phyloP scores from a whole-genome alignment of 2,113 vertebrate genomes.

The Gopherus flavomarginatus region DNA sequence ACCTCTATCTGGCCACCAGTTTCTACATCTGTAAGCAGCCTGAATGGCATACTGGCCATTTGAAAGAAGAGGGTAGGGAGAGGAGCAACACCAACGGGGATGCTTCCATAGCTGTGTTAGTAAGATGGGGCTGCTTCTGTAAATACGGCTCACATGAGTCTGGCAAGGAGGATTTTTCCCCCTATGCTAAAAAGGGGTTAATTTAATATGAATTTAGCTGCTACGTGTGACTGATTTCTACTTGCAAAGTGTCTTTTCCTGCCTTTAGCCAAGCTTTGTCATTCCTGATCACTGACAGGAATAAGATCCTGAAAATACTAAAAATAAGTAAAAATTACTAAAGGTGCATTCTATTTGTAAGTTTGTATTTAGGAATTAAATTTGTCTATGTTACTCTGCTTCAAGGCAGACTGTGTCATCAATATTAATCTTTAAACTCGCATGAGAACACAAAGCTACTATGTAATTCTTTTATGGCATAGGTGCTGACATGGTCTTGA shows the following conservation, averaged over 20 bases:
- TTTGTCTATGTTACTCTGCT: constrained; percentile 45
- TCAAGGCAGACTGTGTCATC: constrained; percentile 52
- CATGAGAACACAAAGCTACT: constrained; percentile 54
- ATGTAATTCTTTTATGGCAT: constrained; percentile 57
- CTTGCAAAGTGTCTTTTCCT: neutral
- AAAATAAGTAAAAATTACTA: constrained; percentile 33
- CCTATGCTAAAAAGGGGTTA: constrained; percentile 5
- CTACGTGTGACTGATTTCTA: neutral
- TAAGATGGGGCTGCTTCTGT: neutral
- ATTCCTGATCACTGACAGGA: neutral
- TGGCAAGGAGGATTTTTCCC: neutral
- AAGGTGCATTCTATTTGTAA: constrained; percentile 17
- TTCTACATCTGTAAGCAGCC: neutral
- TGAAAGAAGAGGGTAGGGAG: neutral
- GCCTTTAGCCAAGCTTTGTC: neutral
- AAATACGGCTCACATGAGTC: neutral
- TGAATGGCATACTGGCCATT: neutral
- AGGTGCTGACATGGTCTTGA: constrained; percentile 48
- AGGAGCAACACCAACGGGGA: neutral
- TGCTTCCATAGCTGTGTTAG: neutral
- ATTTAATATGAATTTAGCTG: constrained; percentile 3
- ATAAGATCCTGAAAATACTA: neutral
- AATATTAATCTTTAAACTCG: constrained; percentile 58
- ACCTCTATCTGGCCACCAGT: neutral
- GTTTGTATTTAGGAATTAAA: constrained; percentile 46